phyloP scores from a whole-genome alignment of 2,797 vertebrate species.

The Astyanax mexicanus region DNA sequence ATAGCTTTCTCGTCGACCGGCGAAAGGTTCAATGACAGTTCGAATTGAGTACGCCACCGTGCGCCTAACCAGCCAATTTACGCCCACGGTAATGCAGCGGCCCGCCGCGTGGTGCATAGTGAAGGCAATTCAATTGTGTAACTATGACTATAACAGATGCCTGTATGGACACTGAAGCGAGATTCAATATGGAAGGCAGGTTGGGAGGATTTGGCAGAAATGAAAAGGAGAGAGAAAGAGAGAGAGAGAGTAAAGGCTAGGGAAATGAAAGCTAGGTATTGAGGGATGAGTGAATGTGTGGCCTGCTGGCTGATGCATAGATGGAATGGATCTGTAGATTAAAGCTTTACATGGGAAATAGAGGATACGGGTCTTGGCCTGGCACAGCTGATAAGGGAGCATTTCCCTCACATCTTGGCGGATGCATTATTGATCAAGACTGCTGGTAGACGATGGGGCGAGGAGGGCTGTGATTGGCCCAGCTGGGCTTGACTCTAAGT shows the following conservation, averaged over 20 bases:
- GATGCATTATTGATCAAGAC: slow-evolving; percentile 82
- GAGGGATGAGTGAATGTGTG: slow-evolving; percentile 41
- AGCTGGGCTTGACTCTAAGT: slow-evolving; percentile 64
- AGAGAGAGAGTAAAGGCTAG: slow-evolving; percentile 7
- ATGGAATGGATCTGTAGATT: slow-evolving; percentile 74
- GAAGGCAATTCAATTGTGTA: slow-evolving; percentile 55
- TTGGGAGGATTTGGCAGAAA: slow-evolving; percentile 52
- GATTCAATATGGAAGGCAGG: slow-evolving; percentile 56
- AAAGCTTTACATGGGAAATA: slow-evolving; percentile 71
- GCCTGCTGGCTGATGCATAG: slow-evolving; percentile 44
- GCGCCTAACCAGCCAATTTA: slow-evolving; percentile 58
- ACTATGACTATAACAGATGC: slow-evolving; percentile 62
- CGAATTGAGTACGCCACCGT: slow-evolving; percentile 44
- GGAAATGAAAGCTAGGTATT: slow-evolving; percentile 38
- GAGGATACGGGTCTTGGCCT: slow-evolving; percentile 60
- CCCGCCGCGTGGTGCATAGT: slow-evolving; percentile 22
- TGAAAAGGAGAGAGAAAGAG: slow-evolving; percentile 38
- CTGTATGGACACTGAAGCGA: slow-evolving; percentile 34
- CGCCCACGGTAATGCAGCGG: slow-evolving; percentile 44
- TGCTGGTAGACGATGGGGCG: slow-evolving; percentile 67
- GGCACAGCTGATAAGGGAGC: slow-evolving; percentile 82
- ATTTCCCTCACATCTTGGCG: slow-evolving; percentile 77
- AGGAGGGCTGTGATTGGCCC: slow-evolving; percentile 47
- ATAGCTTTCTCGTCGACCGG: slow-evolving; percentile 41
- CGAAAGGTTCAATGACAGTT: slow-evolving; percentile 52